A percentile compares a stretch with the other conserved stretches of the same genome.
phyloP scores from a whole-genome alignment of 1,140 invertebrate genomes.

The Cryptotermes secundus region DNA sequence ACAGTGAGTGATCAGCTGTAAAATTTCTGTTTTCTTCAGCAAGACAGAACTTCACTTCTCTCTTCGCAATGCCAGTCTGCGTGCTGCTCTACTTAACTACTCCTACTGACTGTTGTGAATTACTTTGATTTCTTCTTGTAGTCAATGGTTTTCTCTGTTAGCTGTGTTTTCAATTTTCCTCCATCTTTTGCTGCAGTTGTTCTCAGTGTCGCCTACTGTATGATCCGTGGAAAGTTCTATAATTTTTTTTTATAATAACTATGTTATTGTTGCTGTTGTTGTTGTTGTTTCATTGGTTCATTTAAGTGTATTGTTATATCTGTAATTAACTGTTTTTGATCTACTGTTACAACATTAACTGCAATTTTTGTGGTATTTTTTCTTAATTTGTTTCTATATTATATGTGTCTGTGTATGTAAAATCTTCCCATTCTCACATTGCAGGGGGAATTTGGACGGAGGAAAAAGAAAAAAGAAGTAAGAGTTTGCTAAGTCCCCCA shows the following conservation, averaged over 20 bases:
- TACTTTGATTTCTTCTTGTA: background rate
- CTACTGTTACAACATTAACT: background rate
- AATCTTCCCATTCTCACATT: constrained; percentile 47
- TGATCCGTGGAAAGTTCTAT: background rate
- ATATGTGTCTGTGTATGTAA: constrained; percentile 35
- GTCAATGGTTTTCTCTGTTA: background rate
- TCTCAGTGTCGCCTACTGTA: background rate
- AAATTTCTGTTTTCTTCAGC: background rate
- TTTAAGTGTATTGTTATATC: background rate
- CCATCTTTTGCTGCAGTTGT: background rate
- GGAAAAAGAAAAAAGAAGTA: constrained; percentile 96
- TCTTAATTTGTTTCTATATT: constrained; percentile 51
- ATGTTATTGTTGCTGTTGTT: background rate
- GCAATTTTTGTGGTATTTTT: constrained; percentile 47
- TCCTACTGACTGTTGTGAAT: background rate
- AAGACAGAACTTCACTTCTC: background rate
- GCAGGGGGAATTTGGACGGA: constrained; percentile 86
- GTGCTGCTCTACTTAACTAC: background rate
- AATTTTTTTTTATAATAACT: background rate
- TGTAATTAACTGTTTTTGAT: background rate
- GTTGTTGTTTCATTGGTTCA: background rate
- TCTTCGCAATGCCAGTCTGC: background rate
- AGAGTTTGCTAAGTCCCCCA: constrained; percentile 51
- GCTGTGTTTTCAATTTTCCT: background rate
- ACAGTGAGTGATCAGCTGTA: background rate